A percentile compares a stretch with the other conserved stretches of the same genome.
phyloP scores from a whole-genome alignment of 2,797 vertebrate species.

The Rousettus madagascariensis region DNA sequence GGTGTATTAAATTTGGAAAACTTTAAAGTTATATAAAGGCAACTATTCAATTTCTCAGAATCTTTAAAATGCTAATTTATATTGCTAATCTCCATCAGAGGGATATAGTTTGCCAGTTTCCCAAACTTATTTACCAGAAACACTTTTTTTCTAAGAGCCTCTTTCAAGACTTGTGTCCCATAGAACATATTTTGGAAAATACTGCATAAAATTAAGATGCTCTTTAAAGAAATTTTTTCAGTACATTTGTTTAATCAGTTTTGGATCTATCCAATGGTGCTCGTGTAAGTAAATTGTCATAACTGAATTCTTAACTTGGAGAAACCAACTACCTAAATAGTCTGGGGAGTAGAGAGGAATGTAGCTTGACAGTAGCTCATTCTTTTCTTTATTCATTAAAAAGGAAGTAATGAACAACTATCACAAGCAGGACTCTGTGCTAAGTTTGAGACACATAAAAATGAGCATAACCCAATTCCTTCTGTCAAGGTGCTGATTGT shows the following conservation, averaged over 20 bases:
- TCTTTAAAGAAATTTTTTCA: not conserved
- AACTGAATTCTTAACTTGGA: not conserved
- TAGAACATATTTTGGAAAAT: not conserved
- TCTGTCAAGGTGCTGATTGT: not conserved
- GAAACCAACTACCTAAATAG: not conserved
- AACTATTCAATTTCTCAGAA: not conserved
- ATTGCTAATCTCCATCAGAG: not conserved
- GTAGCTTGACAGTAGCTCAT: not conserved
- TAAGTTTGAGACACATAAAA: not conserved
- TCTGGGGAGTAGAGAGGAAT: not conserved
- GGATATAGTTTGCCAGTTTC: not conserved
- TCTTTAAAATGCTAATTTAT: not conserved
- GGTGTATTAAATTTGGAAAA: not conserved
- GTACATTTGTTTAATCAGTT: not conserved
- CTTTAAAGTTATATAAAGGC: not conserved
- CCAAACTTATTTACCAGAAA: slow-evolving; percentile 8
- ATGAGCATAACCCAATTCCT: not conserved
- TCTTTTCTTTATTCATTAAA: not conserved
- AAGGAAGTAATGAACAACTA: not conserved
- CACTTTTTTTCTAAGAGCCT: not conserved
- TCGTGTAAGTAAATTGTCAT: not conserved
- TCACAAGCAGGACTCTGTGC: not conserved
- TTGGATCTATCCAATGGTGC: not conserved
- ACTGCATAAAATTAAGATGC: not conserved
- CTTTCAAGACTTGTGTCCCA: not conserved